phyloP scores from a whole-genome alignment of 2,888 invertebrate genomes.

The Temnothorax unifasciatus region DNA sequence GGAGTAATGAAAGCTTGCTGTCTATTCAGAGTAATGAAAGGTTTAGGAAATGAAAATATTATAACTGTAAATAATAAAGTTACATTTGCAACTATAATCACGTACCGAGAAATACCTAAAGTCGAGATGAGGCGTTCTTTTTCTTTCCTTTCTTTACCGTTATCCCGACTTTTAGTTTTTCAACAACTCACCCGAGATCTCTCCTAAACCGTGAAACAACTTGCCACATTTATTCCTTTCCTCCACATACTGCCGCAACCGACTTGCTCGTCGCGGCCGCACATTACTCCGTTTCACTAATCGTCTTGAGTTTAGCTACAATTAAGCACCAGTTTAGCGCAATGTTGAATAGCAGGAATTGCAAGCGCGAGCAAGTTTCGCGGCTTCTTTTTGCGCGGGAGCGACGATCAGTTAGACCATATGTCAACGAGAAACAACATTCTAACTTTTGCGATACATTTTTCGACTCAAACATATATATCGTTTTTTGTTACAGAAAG shows the following conservation, averaged over 20 bases:
- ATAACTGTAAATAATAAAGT: not conserved
- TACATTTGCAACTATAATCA: not conserved
- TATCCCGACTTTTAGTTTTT: slow-evolving; percentile 43
- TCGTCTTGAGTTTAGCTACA: slow-evolving; percentile 63
- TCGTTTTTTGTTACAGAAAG: not conserved
- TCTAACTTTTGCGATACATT: not conserved
- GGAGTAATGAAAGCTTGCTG: not conserved
- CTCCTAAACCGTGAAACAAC: slow-evolving; percentile 56
- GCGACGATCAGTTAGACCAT: slow-evolving; percentile 3
- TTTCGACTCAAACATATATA: not conserved
- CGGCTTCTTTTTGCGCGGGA: slow-evolving; percentile 25
- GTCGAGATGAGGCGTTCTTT: not conserved
- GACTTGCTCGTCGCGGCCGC: slow-evolving; percentile 40
- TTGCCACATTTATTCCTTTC: slow-evolving; percentile 45
- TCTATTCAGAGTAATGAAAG: not conserved
- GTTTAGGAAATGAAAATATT: not conserved
- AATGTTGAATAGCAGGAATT: slow-evolving; percentile 38
- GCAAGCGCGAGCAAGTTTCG: slow-evolving; percentile 27
- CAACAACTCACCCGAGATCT: slow-evolving; percentile 54
- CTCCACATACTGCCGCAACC: slow-evolving; percentile 39
- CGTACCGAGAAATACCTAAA: not conserved
- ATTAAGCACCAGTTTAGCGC: slow-evolving; percentile 61
- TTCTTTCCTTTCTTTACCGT: not conserved
- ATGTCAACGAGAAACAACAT: slow-evolving; percentile 20
- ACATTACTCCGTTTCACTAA: slow-evolving; percentile 54